Evolutionary conservation across 1,140 invertebrate species (phyloP).

Genomic region (Melitaea cinxia): DNA sequence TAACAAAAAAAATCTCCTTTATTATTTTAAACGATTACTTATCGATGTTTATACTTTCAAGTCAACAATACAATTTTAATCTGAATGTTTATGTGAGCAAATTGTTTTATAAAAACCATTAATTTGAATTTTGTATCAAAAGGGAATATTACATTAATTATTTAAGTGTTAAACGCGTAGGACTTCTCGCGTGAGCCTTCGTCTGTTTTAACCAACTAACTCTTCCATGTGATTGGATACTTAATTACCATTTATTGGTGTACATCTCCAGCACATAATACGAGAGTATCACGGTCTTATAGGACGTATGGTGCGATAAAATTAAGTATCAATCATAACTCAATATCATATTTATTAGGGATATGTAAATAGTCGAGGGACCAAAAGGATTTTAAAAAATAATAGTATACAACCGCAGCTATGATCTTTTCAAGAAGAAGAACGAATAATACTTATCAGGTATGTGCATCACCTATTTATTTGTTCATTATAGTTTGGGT

Average conservation of each 20-base stretch:
- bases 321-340: slow-evolving; percentile 36
- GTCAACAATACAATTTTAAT: slow-evolving; percentile 28
- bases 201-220: slow-evolving; percentile 32
- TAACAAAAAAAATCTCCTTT: slow-evolving; percentile 18
- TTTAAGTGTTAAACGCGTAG: slow-evolving; percentile 21
- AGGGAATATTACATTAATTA: neutral
- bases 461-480: neutral
- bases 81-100: slow-evolving; percentile 1
- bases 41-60: slow-evolving; percentile 44
- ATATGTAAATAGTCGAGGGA: slow-evolving; percentile 49
- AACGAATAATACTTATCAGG: neutral
- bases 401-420: neutral
- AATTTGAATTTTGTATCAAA: neutral
- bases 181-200: slow-evolving; percentile 21
- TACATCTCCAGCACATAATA: slow-evolving; percentile 52
- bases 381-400: neutral
- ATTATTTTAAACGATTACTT: slow-evolving; percentile 22
- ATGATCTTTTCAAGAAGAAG: neutral
- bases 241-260: slow-evolving; percentile 72
- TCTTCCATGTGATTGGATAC: slow-evolving; percentile 42
- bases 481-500: neutral
- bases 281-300: slow-evolving; percentile 45
- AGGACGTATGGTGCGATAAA: slow-evolving; percentile 41
- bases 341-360: slow-evolving; percentile 34
- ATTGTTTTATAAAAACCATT: slow-evolving; percentile 4